Evolutionary conservation across 1,140 invertebrate genomes (phyloP).

Genomic region (Bombus consobrinus): DNA sequence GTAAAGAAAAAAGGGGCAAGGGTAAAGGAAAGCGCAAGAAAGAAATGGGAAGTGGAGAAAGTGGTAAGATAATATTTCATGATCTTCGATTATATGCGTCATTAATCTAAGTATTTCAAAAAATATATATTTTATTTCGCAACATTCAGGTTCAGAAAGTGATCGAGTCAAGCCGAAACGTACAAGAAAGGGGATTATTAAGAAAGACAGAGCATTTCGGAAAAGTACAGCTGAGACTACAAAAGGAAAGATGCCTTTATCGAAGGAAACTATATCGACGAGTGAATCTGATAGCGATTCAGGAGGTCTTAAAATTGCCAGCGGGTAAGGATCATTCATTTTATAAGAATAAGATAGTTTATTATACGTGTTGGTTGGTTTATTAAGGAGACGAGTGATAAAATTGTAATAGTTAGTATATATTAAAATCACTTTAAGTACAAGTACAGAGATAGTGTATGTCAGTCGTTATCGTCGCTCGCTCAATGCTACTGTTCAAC

Average conservation of each 20-base stretch:
- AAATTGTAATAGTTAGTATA: too few relatives aligned
- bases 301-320: slow-evolving; percentile 85
- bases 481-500: too few relatives aligned
- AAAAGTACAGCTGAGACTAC: slow-evolving; percentile 84
- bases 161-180: slow-evolving; percentile 85
- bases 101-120: background rate
- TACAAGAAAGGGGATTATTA: slow-evolving; percentile 80
- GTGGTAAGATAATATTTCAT: slow-evolving; percentile 77
- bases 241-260: slow-evolving; percentile 94
- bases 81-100: slow-evolving; percentile 68
- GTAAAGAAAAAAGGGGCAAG: slow-evolving; percentile 73
- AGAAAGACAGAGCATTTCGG: slow-evolving; percentile 81
- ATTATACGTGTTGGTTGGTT: too few relatives aligned
- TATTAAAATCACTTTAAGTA: too few relatives aligned
- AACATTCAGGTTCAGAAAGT: slow-evolving; percentile 85
- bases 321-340: slow-evolving; percentile 80
- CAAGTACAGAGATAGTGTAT: too few relatives aligned
- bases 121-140: slow-evolving; percentile 50
- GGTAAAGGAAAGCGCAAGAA: slow-evolving; percentile 77
- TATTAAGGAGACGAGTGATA: too few relatives aligned
- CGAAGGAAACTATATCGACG: slow-evolving; percentile 97
- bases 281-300: slow-evolving; percentile 95
- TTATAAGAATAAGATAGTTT: background rate
- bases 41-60: slow-evolving; percentile 76
- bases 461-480: too few relatives aligned